Conservation (phyloP, 2,797 vertebrate genomes). For the Euphonia xanthogaster region DNA sequence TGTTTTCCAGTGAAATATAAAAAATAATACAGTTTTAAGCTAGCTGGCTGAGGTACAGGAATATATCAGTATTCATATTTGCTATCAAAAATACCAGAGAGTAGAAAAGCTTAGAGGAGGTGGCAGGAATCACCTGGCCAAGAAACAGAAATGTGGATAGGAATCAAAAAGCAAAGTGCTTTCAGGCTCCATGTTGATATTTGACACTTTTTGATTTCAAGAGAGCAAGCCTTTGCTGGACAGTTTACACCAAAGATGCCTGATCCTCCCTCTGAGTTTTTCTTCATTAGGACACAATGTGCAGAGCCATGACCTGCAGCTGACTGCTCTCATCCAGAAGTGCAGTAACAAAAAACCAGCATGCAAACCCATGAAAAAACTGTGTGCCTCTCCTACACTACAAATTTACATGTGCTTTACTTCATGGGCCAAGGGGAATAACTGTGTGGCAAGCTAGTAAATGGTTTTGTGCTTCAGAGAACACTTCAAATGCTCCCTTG, state of each 20-base stretch:
- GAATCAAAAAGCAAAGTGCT: background rate
- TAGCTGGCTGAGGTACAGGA: background rate
- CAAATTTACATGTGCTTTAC: background rate
- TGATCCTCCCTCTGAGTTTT: background rate
- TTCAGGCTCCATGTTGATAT: background rate
- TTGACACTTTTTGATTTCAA: background rate
- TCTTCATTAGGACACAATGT: background rate
- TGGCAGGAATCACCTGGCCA: background rate
- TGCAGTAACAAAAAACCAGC: background rate
- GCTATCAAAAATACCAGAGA: background rate
- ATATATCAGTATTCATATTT: background rate
- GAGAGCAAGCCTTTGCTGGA: background rate
- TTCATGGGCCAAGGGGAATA: background rate
- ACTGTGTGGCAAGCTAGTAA: background rate
- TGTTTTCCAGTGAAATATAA: background rate
- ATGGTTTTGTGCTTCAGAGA: background rate
- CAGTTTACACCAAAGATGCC: background rate
- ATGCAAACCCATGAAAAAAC: background rate
- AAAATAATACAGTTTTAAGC: background rate
- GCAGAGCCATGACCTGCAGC: background rate
- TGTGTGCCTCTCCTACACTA: background rate
- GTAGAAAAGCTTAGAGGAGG: background rate
- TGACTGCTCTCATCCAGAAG: background rate
- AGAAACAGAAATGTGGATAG: background rate
- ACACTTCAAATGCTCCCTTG: background rate